A percentile compares a stretch with the other conserved stretches of the same genome.
phyloP scores from a whole-genome alignment of 2,113 vertebrate genomes.

The Azemiops feae region DNA sequence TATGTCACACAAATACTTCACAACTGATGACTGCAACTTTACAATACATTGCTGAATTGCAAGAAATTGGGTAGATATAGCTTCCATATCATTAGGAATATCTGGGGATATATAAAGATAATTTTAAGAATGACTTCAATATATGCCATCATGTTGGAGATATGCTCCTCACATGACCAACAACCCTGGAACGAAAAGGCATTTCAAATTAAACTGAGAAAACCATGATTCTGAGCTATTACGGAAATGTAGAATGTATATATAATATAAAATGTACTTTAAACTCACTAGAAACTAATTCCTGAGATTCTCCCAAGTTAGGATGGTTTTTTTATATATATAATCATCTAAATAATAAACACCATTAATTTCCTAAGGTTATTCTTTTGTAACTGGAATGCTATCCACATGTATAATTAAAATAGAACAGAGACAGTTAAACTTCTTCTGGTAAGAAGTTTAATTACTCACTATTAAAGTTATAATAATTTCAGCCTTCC shows the following conservation, averaged over 20 bases:
- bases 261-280: conserved; percentile 32
- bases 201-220: not conserved
- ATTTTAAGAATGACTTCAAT: not conserved
- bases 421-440: conserved; percentile 4
- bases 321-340: conserved; percentile 44
- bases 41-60: not conserved
- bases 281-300: conserved; percentile 59
- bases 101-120: not conserved
- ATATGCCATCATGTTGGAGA: conserved; percentile 1
- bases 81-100: not conserved
- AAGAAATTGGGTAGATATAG: not conserved
- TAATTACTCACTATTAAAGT: not conserved
- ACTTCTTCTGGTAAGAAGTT: not conserved
- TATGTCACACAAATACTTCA: not conserved
- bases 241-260: not conserved
- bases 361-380: conserved; percentile 32
- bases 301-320: conserved; percentile 56
- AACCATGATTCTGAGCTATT: not conserved
- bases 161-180: not conserved
- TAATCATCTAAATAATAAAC: conserved; percentile 38
- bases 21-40: not conserved
- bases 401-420: not conserved
- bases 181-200: not conserved
- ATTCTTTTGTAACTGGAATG: not conserved
- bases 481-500: not conserved